Evolutionary conservation across 2,113 vertebrate genomes (phyloP).

Genomic region (Hypomesus transpacificus): DNA sequence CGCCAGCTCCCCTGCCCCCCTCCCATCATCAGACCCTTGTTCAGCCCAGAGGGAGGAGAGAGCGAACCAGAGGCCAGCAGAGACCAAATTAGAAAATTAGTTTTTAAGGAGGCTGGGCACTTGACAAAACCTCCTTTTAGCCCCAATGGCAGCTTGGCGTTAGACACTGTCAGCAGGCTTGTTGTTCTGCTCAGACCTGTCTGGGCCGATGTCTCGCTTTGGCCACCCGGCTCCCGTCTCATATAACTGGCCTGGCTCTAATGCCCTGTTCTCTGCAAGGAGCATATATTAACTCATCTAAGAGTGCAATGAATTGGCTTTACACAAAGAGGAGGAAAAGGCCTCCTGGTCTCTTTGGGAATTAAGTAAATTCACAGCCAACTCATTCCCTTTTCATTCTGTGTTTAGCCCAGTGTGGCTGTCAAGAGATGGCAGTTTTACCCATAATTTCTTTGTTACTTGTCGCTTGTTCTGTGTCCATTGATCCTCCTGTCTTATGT

Average conservation of each 20-base stretch:
- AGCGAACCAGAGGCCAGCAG: conserved; percentile 7
- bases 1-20: conserved; percentile 8
- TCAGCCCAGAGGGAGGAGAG: conserved; percentile 2
- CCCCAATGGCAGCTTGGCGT: conserved; percentile 9
- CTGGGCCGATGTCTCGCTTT: conserved; percentile 30
- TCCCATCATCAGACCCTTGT: conserved; percentile 23
- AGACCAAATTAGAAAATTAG: conserved; percentile 51
- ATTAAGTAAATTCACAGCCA: conserved; percentile 26
- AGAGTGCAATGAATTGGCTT: no score
- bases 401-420: conserved; percentile 42
- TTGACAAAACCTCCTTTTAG: conserved; percentile 42
- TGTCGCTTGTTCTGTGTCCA: conserved; percentile 32
- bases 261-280: conserved; percentile 24
- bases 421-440: conserved; percentile 46
- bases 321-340: no score
- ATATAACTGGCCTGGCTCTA: conserved; percentile 40
- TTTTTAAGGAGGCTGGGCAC: conserved; percentile 39
- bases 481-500: no score
- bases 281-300: no score
- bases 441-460: conserved; percentile 54
- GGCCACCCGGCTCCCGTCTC: conserved; percentile 42
- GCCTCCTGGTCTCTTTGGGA: conserved; percentile 41
- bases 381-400: conserved; percentile 29
- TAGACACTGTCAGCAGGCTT: conserved; percentile 34
- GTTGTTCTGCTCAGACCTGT: conserved; percentile 33